phyloP scores from a whole-genome alignment of 1,140 invertebrate species.

The Magallana gigas region DNA sequence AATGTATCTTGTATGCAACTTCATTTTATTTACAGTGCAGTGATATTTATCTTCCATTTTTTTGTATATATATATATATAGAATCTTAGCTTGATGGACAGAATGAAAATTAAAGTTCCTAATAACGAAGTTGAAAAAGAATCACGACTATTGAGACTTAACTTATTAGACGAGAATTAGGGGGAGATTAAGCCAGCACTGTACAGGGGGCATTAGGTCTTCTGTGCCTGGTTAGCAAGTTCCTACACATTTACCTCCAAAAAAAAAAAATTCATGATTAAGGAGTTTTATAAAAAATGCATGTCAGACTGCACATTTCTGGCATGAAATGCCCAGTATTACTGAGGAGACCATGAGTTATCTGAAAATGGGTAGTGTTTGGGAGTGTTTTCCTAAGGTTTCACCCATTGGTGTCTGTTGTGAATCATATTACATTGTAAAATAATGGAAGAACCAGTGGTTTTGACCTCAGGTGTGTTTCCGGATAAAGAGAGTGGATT shows the following conservation, averaged over 20 bases:
- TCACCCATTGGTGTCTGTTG: too few species aligned
- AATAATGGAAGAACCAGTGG: neutral
- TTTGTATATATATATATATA: neutral
- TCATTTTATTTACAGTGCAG: too few species aligned
- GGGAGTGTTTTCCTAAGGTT: too few species aligned
- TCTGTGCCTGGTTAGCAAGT: neutral
- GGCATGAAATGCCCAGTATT: neutral
- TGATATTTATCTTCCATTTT: too few species aligned
- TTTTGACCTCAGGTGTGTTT: neutral
- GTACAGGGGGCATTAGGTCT: neutral
- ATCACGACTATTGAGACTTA: slow-evolving; percentile 7
- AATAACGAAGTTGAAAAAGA: neutral
- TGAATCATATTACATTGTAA: too few species aligned
- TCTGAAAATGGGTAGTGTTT: too few species aligned
- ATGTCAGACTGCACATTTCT: neutral
- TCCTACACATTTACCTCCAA: slow-evolving; percentile 31
- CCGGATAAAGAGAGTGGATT: neutral
- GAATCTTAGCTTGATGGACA: neutral
- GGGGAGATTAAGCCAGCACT: neutral
- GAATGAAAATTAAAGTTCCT: neutral
- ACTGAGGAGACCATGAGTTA: too few species aligned
- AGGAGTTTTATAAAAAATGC: neutral
- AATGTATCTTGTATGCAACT: too few species aligned
- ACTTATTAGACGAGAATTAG: slow-evolving; percentile 15
- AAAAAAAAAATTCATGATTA: neutral